These are phyloP conservation scores for Oncopeltus fasciatus DNA, from an alignment of 1,140 invertebrate species.

Conservation along the genomic window DNA sequence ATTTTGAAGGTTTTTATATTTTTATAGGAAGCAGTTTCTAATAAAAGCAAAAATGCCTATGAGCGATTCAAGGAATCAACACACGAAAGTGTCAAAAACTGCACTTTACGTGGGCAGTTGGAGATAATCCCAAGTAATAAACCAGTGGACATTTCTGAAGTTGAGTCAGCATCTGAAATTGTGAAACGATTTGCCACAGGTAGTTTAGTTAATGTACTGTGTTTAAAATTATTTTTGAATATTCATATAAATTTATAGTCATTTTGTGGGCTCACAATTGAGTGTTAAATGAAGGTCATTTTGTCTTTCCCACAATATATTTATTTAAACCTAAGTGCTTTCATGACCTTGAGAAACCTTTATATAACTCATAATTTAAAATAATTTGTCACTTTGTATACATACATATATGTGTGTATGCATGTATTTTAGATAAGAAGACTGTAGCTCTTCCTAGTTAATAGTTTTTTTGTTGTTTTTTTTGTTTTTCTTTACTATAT, in stretches of 20 bases:
- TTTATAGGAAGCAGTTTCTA: constrained; percentile 73
- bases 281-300: neutral
- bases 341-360: too few species aligned
- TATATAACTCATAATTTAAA: neutral
- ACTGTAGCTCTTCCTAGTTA: too few species aligned
- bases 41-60: constrained; percentile 71
- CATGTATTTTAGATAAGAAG: too few species aligned
- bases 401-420: too few species aligned
- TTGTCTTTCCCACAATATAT: neutral
- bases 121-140: constrained; percentile 63
- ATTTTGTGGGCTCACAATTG: too few species aligned
- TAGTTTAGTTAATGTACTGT: constrained; percentile 20
- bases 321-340: too few species aligned
- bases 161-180: constrained; percentile 85
- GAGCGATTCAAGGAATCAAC: constrained; percentile 77
- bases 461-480: too few species aligned
- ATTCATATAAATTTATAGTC: neutral
- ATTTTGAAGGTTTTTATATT: too few species aligned
- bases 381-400: too few species aligned
- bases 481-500: too few species aligned
- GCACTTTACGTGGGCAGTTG: constrained; percentile 84
- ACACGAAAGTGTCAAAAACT: constrained; percentile 70
- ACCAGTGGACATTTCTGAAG: constrained; percentile 68
- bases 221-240: too few species aligned
- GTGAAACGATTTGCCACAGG: constrained; percentile 76